Evolutionary conservation across 2,888 invertebrate species (phyloP).

Genomic region (Dynastes tityus): DNA sequence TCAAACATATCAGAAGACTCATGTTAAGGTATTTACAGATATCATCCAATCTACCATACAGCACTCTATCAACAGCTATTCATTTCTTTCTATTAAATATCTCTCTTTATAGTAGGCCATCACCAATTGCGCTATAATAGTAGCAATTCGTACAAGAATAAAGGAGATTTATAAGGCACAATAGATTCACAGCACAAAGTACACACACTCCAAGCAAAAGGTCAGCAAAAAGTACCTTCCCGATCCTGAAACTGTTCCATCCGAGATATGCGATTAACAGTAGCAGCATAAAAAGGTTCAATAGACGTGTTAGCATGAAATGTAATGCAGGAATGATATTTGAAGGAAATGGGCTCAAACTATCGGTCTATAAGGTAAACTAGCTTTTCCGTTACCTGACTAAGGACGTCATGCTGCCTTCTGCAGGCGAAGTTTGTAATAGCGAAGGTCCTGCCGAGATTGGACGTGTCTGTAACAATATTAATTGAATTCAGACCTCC

Average conservation of each 20-base stretch:
- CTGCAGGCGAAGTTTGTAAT: slow-evolving; percentile 72
- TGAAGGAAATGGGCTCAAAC: slow-evolving; percentile 56
- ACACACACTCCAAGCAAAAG: slow-evolving; percentile 79
- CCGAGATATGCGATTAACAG: slow-evolving; percentile 61
- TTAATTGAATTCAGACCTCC: background rate
- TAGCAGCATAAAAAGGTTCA: slow-evolving; percentile 62
- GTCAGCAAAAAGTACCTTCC: slow-evolving; percentile 88
- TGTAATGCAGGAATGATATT: background rate
- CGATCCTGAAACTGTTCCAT: slow-evolving; percentile 77
- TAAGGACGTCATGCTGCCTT: slow-evolving; percentile 72
- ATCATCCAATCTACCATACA: background rate
- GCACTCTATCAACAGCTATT: background rate
- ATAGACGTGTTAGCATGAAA: slow-evolving; percentile 42
- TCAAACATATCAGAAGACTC: too few relatives aligned
- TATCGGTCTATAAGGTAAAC: background rate
- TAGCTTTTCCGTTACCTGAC: slow-evolving; percentile 71
- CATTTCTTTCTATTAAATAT: background rate
- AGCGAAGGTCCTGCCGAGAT: slow-evolving; percentile 75
- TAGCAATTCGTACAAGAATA: slow-evolving; percentile 70
- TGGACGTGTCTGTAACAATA: slow-evolving; percentile 71
- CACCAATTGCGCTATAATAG: slow-evolving; percentile 45
- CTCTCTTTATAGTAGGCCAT: slow-evolving; percentile 39
- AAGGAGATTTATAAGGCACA: slow-evolving; percentile 78
- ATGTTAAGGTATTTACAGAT: background rate
- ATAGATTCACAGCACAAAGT: slow-evolving; percentile 78